Evolutionary conservation across 1,140 invertebrate genomes (phyloP), one percentile per base, ranked within the genome.

Genomic region (Drosophila navojoa): DNA sequence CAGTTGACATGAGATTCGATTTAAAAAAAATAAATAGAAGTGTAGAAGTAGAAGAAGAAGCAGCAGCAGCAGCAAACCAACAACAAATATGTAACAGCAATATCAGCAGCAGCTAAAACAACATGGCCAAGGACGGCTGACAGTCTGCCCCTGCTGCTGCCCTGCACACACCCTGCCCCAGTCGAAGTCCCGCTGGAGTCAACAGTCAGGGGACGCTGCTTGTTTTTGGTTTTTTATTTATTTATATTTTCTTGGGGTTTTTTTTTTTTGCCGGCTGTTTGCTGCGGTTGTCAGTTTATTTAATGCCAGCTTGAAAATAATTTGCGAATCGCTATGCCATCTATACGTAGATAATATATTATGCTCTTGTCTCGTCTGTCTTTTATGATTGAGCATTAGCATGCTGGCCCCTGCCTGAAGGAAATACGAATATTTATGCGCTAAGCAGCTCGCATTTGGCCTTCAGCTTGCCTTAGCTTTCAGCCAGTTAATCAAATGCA

Each of bases 1-100:
- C 79, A 81, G 85, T 87, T 86, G 81, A 87, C 84, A 87, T 77
- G 76, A 89, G 87, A 87, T 84, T 87, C 84, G 82, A 87, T 89
- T 87, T 87, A 77, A 87, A 87, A 86, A 49, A 22, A 22, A 22
- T 22, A 22, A 22, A 22, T 22, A 22, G 19, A 22, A 22, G 19
- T 22, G 15, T 10, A 19, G 2, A 47, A 71, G 40, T n/a, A n/a
- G 11, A 42, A 42, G 9, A 10, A 40, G 38, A 6, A 44, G 5
- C 5, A 13, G 42, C 15, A 44, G 5, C 5, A 13, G 42, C 15
- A 16, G 42, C 42, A 54, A 81, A 77, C 81, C 71, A 81, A 71
- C 76, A 87, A 87, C 77, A 85, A 74, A 79, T 79, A 57, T 57
- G 76, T 79, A 72, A 64, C 67, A 74, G 73, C 61, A 80, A 73